Conservation (phyloP, 2,797 vertebrate species). For the Pangasius djambal region DNA sequence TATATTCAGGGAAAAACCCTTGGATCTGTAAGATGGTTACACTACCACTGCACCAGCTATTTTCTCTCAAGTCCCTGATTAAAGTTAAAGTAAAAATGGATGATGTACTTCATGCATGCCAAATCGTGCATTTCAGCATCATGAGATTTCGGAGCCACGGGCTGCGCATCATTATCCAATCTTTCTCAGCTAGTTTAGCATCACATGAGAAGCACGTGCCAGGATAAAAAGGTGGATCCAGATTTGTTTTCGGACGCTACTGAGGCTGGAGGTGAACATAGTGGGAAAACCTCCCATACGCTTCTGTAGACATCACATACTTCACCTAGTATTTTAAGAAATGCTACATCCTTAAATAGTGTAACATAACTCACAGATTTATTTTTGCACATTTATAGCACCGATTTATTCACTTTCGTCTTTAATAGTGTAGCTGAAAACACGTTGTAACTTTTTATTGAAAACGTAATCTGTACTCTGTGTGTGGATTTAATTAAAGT, state of each 20-base stretch:
- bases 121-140: background rate
- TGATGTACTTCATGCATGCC: background rate
- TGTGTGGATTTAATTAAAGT: background rate
- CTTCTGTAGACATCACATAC: background rate
- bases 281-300: background rate
- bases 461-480: background rate
- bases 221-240: background rate
- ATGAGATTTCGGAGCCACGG: background rate
- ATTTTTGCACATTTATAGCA: background rate
- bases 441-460: background rate
- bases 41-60: background rate
- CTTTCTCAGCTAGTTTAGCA: background rate
- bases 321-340: background rate
- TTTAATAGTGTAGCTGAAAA: background rate
- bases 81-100: constrained; percentile 1
- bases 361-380: background rate
- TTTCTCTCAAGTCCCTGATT: background rate
- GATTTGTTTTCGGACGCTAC: background rate
- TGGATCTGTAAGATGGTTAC: background rate
- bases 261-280: background rate
- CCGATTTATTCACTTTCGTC: background rate
- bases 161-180: background rate
- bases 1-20: background rate
- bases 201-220: background rate
- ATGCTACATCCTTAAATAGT: background rate